A percentile compares a stretch with the other conserved stretches of the same genome.
phyloP scores from a whole-genome alignment of 2,797 vertebrate genomes.

The Antrozous pallidus region DNA sequence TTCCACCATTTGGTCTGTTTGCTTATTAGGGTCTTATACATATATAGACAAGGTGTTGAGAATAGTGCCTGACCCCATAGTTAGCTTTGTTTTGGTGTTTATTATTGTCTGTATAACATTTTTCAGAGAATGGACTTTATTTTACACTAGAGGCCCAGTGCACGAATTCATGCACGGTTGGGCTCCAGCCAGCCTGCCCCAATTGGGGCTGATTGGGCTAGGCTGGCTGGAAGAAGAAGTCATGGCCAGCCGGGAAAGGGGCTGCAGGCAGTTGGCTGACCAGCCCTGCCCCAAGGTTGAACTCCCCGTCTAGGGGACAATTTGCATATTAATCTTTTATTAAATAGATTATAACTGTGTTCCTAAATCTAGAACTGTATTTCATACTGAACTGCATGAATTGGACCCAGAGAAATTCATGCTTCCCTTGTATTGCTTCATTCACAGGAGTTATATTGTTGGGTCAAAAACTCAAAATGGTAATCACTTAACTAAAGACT shows the following conservation, averaged over 20 bases:
- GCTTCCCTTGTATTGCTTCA: background rate
- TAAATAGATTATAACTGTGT: background rate
- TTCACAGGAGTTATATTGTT: background rate
- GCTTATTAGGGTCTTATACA: too few relatives aligned
- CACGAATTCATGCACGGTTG: too few relatives aligned
- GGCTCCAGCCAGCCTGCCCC: accelerated
- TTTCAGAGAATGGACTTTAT: background rate
- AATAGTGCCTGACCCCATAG: background rate
- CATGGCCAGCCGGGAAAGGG: too few relatives aligned
- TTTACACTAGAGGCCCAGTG: background rate
- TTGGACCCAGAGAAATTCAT: background rate
- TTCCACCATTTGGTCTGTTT: too few relatives aligned
- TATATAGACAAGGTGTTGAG: background rate
- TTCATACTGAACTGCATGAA: background rate
- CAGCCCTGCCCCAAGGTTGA: too few relatives aligned
- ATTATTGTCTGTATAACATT: background rate
- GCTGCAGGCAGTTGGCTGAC: accelerated
- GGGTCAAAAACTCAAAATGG: background rate
- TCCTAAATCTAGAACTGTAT: background rate
- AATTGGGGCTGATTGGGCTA: too few relatives aligned
- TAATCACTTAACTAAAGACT: background rate
- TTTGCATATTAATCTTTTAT: too few relatives aligned
- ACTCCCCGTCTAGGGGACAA: too few relatives aligned
- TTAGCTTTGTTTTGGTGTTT: background rate
- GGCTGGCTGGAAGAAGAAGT: too few relatives aligned